Evolutionary conservation across 64 coral and sea anemone species (phyloP).

Genomic region (Stichodactyla helianthus): DNA sequence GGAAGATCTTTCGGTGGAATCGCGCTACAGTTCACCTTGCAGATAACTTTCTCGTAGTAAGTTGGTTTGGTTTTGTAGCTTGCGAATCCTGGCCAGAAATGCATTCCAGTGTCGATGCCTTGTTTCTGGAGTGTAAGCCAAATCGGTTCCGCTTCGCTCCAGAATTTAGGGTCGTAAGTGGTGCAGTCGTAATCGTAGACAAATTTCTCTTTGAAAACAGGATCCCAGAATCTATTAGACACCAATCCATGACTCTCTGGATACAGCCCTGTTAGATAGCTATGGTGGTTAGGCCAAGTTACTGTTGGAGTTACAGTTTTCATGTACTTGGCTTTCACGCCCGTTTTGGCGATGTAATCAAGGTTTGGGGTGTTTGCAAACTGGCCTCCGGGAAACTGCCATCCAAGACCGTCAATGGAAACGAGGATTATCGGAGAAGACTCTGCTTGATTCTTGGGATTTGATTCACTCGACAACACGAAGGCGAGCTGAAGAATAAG

Average conservation of each 20-base stretch:
- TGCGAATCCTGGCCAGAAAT: constrained; percentile 69
- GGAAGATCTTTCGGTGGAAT: constrained; percentile 33
- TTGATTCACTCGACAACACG: too few relatives aligned
- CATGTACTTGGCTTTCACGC: constrained; percentile 58
- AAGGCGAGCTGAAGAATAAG: too few relatives aligned
- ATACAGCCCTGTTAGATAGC: constrained; percentile 65
- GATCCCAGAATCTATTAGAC: constrained; percentile 76
- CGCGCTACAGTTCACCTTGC: constrained; percentile 44
- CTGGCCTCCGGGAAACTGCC: constrained; percentile 41
- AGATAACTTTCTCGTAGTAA: constrained; percentile 56
- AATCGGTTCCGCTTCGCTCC: constrained; percentile 65
- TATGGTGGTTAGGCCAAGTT: constrained; percentile 70
- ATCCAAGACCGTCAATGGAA: constrained; percentile 63
- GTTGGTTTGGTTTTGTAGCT: constrained; percentile 59
- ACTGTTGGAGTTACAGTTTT: constrained; percentile 38
- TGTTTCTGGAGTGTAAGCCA: constrained; percentile 72
- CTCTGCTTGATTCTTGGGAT: not conserved
- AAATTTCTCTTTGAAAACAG: constrained; percentile 57
- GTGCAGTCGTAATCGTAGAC: constrained; percentile 60
- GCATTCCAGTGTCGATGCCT: constrained; percentile 37
- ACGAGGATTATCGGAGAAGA: constrained; percentile 50
- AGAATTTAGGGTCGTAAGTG: constrained; percentile 75
- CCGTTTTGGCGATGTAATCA: constrained; percentile 60
- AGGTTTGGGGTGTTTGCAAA: constrained; percentile 36
- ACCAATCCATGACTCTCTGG: constrained; percentile 80